Base-by-base conservation (phyloP, 2,888 invertebrate species). In the Apamea anceps region DNA sequence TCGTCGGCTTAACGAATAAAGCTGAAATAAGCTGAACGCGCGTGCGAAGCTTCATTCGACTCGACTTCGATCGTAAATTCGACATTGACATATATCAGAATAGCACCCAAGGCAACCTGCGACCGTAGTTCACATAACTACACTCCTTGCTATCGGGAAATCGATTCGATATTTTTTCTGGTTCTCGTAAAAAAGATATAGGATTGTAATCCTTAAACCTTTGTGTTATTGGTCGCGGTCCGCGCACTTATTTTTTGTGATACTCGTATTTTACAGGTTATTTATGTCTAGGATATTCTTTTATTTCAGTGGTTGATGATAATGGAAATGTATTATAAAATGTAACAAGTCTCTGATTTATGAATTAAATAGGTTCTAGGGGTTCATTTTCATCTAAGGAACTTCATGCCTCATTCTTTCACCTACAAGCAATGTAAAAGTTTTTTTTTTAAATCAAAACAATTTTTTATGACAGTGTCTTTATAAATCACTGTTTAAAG, bases 31-130 rank as follows among this genome's bases (percentile, higher is more conserved):
- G 82, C 78, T 80, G 84, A 88, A 87, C 82, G 84, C 79, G 80
- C 75, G 76, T 85, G 88, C 79, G 80, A 88, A 88, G 81, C 84
- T 88, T 72, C 85, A 75, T 75, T 78, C 75, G 87, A 83, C 71
- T 86, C 78, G 82, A 86, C 73, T 85, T 88, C 63, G 74, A 85
- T 78, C 84, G 87, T 86, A 87, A 87, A 88, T 85, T 82, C 71
- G 79, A 78, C 88, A 86, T 86, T 87, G 87, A 89, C 89, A 88
- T 90, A 91, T 90, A 91, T 89, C 88, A 87, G 85, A 87, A 88
- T 81, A 72, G 84, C 66, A 65, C 81, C 83, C 88, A 90, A 90
- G 91, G 91, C 79, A 88, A 87, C 84, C 84, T 83, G 89, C 73
- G 81, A 78, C 85, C 84, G 72, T 85, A 78, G 85, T 86, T 82